Conservation (phyloP, 2,113 vertebrate genomes). For the Ancistrus triradiatus region DNA sequence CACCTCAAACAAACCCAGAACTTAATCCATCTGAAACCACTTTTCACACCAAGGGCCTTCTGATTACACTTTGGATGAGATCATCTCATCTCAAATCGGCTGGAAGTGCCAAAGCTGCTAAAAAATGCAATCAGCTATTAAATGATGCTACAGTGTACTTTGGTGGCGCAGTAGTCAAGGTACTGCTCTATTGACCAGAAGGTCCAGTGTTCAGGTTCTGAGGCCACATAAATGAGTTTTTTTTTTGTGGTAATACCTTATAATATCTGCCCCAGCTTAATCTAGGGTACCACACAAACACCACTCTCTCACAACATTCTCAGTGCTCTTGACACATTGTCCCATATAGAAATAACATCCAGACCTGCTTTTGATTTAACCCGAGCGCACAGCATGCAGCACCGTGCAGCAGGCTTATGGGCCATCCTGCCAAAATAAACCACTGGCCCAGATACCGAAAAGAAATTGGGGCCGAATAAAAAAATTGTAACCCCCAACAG, state of each 20-base stretch:
- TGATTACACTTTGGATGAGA: no score
- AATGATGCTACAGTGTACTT: no score
- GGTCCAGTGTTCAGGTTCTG: no score
- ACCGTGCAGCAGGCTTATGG: slow-evolving; percentile 16
- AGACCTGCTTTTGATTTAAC: slow-evolving; percentile 25
- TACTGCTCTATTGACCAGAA: no score
- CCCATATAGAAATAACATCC: slow-evolving; percentile 40
- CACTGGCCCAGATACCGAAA: slow-evolving; percentile 27
- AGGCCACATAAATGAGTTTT: no score
- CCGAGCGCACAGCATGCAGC: slow-evolving; percentile 5
- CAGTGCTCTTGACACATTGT: slow-evolving; percentile 33
- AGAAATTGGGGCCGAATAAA: slow-evolving; percentile 7
- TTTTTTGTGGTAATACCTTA: no score
- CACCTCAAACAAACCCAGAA: background rate
- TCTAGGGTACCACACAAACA: slow-evolving; percentile 30
- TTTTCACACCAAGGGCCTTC: no score
- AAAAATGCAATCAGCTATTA: no score
- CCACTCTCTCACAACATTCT: slow-evolving; percentile 15
- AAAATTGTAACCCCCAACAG: background rate
- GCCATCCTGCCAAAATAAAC: slow-evolving; percentile 31
- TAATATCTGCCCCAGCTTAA: background rate
- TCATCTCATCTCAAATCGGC: no score
- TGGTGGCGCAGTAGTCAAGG: no score
- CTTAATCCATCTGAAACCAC: no score
- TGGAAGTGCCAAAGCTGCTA: no score